A percentile compares a stretch with the other conserved stretches of the same genome.
These are phyloP conservation scores for Ormyrus rosae DNA, from an alignment of 2,888 invertebrate species.

Conservation along the genomic window DNA sequence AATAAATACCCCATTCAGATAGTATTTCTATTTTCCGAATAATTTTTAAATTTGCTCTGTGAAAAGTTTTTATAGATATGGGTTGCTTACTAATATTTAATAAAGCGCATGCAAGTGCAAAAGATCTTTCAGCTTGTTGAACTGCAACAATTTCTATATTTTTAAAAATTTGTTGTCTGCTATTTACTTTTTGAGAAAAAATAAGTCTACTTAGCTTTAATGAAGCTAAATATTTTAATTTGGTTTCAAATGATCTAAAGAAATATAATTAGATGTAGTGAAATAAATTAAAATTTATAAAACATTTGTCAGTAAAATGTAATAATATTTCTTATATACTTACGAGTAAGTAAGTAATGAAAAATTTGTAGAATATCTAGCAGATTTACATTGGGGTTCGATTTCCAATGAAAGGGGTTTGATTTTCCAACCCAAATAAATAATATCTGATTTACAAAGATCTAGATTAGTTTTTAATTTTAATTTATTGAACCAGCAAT, in stretches of 20 bases:
- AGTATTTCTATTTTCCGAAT: conserved; percentile 12
- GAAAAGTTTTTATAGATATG: not conserved
- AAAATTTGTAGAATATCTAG: conserved; percentile 26
- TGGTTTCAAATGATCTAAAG: not conserved
- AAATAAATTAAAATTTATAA: not conserved
- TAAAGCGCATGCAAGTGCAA: conserved; percentile 15
- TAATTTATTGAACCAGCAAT: conserved; percentile 46
- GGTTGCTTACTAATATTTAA: not conserved
- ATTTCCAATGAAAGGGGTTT: conserved; percentile 35
- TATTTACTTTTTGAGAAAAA: conserved; percentile 30
- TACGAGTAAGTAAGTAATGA: conserved; percentile 7
- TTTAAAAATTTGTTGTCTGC: conserved; percentile 12
- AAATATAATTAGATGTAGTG: not conserved
- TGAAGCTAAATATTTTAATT: conserved; percentile 13
- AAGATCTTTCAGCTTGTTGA: conserved; percentile 45
- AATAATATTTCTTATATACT: conserved; percentile 24
- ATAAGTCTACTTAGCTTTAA: conserved; percentile 34
- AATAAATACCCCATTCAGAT: conserved; percentile 39
- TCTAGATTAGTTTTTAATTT: conserved; percentile 27
- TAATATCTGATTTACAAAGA: not conserved
- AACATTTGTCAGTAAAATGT: not conserved
- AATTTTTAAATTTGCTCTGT: not conserved
- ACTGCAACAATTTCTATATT: conserved; percentile 30
- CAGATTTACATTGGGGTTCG: not conserved
- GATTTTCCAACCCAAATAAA: conserved; percentile 46